Evolutionary conservation across 1,140 invertebrate species (phyloP).

Genomic region (Halyomorpha halys): DNA sequence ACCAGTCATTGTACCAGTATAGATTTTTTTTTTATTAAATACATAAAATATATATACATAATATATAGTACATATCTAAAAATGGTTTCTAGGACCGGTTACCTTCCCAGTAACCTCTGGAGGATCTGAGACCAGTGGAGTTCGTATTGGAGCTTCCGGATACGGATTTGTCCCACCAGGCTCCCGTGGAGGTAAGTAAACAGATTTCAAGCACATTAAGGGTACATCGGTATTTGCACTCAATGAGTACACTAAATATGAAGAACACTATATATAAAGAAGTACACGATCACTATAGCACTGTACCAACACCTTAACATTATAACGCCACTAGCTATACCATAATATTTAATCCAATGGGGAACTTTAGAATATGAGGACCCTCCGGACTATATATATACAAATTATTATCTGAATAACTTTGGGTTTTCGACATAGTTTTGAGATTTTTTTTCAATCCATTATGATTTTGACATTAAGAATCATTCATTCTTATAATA

Average conservation of each 20-base stretch:
- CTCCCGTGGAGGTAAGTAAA: conserved; percentile 30
- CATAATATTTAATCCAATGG: background rate
- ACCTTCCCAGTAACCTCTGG: conserved; percentile 49
- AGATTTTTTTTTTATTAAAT: too few relatives aligned
- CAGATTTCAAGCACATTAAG: too few relatives aligned
- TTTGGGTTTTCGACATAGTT: too few relatives aligned
- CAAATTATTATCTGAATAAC: too few relatives aligned
- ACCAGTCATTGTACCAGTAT: too few relatives aligned
- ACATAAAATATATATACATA: too few relatives aligned
- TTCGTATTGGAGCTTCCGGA: conserved; percentile 58
- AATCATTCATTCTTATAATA: too few relatives aligned
- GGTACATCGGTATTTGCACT: background rate
- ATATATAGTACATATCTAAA: too few relatives aligned
- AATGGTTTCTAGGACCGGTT: conserved; percentile 47
- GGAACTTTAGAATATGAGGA: too few relatives aligned
- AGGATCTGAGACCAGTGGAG: conserved; percentile 54
- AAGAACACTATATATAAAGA: background rate
- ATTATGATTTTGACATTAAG: too few relatives aligned
- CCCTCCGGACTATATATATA: too few relatives aligned
- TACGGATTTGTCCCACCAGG: conserved; percentile 62
- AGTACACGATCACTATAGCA: background rate
- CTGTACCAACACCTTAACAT: background rate
- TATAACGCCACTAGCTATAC: background rate
- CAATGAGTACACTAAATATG: background rate
- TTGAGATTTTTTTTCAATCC: too few relatives aligned